phyloP scores from a whole-genome alignment of 2,797 vertebrate species.

The Decapterus maruadsi region DNA sequence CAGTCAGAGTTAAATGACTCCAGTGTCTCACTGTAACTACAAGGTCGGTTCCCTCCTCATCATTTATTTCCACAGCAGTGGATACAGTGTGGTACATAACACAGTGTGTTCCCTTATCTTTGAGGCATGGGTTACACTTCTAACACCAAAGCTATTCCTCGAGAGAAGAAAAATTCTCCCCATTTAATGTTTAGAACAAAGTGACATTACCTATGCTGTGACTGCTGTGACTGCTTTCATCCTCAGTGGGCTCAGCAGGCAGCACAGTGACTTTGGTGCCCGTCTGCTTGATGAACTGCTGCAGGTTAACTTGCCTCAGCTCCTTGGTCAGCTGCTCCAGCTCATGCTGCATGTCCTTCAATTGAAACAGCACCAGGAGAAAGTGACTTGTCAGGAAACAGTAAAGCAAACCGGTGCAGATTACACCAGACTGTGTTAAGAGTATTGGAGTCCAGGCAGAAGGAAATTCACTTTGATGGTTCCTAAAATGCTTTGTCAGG shows the following conservation, averaged over 20 bases:
- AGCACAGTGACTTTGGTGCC: conserved; percentile 98
- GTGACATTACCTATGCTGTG: conserved; percentile 81
- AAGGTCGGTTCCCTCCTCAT: conserved; percentile 3
- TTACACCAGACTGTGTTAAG: neutral
- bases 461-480: neutral
- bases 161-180: neutral
- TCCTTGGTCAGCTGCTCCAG: conserved; percentile 98
- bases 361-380: conserved; percentile 15
- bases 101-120: neutral
- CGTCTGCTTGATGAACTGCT: conserved; percentile 98
- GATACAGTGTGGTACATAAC: neutral
- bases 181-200: conserved; percentile 3
- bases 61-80: conserved; percentile 10
- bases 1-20: neutral
- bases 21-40: neutral
- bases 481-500: neutral
- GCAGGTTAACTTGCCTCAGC: conserved; percentile 97
- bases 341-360: conserved; percentile 95
- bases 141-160: neutral
- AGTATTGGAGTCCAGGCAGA: neutral
- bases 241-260: conserved; percentile 91
- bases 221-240: conserved; percentile 82
- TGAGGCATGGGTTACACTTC: neutral
- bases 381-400: conserved; percentile 8
- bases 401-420: neutral